phyloP scores from a whole-genome alignment of 2,797 vertebrate genomes.

The Anguilla obscura region DNA sequence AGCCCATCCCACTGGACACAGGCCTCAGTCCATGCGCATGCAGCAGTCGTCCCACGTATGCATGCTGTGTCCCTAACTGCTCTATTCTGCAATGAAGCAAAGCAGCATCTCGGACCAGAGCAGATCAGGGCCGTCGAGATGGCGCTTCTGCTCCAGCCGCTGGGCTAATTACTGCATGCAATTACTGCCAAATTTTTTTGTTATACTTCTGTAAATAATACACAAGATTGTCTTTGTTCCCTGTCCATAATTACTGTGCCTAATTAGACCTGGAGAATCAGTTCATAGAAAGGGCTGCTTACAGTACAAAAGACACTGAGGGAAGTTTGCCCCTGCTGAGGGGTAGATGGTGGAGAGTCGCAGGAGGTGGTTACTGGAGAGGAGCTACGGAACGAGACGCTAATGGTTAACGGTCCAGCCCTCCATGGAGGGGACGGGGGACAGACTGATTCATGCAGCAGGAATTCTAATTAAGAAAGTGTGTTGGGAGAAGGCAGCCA shows the following conservation, averaged over 20 bases:
- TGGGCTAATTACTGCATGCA: neutral
- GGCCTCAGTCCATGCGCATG: neutral
- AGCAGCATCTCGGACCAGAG: neutral
- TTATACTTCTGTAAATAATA: neutral
- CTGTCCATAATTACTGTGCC: neutral
- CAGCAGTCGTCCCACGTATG: neutral
- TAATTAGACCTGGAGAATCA: neutral
- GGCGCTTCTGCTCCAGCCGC: neutral
- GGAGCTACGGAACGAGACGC: neutral
- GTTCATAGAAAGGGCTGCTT: neutral
- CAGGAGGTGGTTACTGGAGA: neutral
- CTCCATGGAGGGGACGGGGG: neutral
- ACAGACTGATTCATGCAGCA: neutral
- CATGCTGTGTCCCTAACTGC: neutral
- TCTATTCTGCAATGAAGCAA: neutral
- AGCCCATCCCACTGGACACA: neutral
- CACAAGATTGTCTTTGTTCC: neutral
- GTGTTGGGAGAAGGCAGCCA: neutral
- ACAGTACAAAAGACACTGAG: neutral
- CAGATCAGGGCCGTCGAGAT: neutral
- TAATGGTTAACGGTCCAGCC: neutral
- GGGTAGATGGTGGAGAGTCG: neutral
- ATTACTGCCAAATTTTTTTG: neutral
- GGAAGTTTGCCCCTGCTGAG: neutral
- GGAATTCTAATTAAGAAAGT: slow-evolving; percentile 16